Evolutionary conservation across 2,888 invertebrate species (phyloP).

Genomic region (Pyrocoelia pectoralis): DNA sequence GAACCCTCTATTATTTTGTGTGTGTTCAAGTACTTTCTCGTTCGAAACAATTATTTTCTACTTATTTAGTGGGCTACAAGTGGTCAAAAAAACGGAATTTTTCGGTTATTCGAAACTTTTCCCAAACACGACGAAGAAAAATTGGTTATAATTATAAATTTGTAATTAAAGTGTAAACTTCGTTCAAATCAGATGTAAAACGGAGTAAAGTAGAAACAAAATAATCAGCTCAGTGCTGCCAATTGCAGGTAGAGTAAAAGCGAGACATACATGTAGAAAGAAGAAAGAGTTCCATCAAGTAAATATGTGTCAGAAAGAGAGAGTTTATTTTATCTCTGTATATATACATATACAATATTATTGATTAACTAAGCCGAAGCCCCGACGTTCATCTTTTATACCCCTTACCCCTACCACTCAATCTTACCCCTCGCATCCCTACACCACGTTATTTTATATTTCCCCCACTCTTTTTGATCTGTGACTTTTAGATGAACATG

Average conservation of each 20-base stretch:
- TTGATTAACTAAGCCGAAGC: slow-evolving; percentile 44
- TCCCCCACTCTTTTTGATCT: slow-evolving; percentile 36
- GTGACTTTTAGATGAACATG: slow-evolving; percentile 34
- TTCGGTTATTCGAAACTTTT: too few relatives aligned
- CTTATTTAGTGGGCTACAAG: too few relatives aligned
- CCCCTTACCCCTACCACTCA: slow-evolving; percentile 46
- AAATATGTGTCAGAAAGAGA: slow-evolving; percentile 38
- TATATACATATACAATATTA: slow-evolving; percentile 46
- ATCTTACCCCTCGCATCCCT: slow-evolving; percentile 41
- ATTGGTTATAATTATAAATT: too few relatives aligned
- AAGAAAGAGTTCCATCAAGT: slow-evolving; percentile 25
- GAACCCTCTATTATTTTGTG: too few relatives aligned
- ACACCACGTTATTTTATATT: slow-evolving; percentile 37
- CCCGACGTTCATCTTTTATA: slow-evolving; percentile 47
- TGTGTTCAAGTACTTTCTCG: too few relatives aligned
- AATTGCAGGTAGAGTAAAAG: slow-evolving; percentile 23
- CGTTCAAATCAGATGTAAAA: too few relatives aligned
- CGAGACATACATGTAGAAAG: slow-evolving; percentile 31
- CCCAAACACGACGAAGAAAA: too few relatives aligned
- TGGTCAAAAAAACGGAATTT: too few relatives aligned
- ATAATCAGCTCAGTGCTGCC: slow-evolving; percentile 22
- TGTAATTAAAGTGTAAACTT: too few relatives aligned
- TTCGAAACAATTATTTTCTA: too few relatives aligned
- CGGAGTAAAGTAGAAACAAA: slow-evolving; percentile 28
- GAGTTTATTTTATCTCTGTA: slow-evolving; percentile 42